Percentiles rank a stretch among this genome's conserved stretches.
Evolutionary conservation across 2,888 invertebrate species (phyloP).

Genomic region (Athalia circularis): DNA sequence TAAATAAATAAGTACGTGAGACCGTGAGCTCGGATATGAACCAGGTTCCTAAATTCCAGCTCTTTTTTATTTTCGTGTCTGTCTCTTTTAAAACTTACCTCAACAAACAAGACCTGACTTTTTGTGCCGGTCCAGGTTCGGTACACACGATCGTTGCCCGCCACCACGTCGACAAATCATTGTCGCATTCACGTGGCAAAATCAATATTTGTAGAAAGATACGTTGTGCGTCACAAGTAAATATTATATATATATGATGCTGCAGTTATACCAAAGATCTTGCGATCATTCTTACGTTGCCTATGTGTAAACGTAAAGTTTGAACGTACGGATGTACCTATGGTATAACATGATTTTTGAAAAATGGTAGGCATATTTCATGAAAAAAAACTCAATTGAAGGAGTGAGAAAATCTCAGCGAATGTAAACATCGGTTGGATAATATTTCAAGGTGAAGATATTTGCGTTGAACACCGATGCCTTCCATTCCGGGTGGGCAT

Average conservation of each 20-base stretch:
- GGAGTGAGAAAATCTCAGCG: constrained; percentile 22
- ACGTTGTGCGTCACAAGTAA: constrained; percentile 44
- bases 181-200: constrained; percentile 67
- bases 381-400: constrained; percentile 15
- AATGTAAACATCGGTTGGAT: constrained; percentile 36
- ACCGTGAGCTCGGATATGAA: constrained; percentile 44
- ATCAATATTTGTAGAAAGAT: constrained; percentile 68
- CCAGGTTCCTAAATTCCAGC: constrained; percentile 35
- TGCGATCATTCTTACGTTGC: constrained; percentile 26
- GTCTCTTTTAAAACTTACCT: constrained; percentile 46
- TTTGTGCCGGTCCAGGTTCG: constrained; percentile 35
- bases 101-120: constrained; percentile 41
- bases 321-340: neutral
- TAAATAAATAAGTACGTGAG: constrained; percentile 51
- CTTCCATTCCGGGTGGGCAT: constrained; percentile 36
- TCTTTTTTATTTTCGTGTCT: constrained; percentile 28
- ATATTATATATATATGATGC: neutral
- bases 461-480: neutral
- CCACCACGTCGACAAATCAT: constrained; percentile 68
- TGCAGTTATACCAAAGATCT: constrained; percentile 10
- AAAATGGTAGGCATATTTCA: constrained; percentile 1
- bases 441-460: constrained; percentile 32
- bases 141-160: constrained; percentile 32
- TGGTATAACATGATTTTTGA: neutral
- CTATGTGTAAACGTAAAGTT: neutral